Percentiles rank a stretch among this genome's conserved stretches.
Conservation (phyloP, 2,113 vertebrate genomes). For the Laticauda colubrina region DNA sequence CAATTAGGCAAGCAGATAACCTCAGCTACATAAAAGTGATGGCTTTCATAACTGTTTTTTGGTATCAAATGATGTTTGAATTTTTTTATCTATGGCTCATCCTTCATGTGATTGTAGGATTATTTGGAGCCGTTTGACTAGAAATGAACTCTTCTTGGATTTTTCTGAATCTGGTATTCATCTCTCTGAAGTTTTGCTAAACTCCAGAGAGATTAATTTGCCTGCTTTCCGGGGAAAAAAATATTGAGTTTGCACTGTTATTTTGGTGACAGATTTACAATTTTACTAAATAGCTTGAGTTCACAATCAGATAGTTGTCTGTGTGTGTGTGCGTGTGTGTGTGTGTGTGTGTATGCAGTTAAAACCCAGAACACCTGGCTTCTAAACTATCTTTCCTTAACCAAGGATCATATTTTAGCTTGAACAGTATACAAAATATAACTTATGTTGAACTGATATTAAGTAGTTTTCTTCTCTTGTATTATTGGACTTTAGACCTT, state of each 20-base stretch:
- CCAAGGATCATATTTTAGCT: background rate
- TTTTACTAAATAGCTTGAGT: background rate
- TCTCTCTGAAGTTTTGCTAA: background rate
- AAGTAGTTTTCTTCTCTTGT: conserved; percentile 12
- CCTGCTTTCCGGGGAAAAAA: background rate
- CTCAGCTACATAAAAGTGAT: background rate
- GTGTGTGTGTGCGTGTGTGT: background rate
- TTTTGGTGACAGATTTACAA: background rate
- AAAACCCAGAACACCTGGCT: background rate
- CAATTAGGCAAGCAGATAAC: background rate
- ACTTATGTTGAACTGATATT: background rate
- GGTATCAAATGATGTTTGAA: background rate
- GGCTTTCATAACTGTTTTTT: background rate
- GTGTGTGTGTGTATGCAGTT: background rate
- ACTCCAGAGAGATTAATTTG: background rate
- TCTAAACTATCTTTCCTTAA: background rate
- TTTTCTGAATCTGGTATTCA: background rate
- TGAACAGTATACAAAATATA: background rate
- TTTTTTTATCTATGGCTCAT: background rate
- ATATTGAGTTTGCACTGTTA: background rate
- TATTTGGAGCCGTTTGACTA: background rate
- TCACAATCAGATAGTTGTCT: background rate
- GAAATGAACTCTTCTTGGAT: background rate
- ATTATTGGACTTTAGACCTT: conserved; percentile 14
- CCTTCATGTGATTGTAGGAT: background rate